Percentiles rank a stretch among this genome's conserved stretches.
Conservation (phyloP, 2,797 vertebrate genomes). For the Gymnocypris eckloni region DNA sequence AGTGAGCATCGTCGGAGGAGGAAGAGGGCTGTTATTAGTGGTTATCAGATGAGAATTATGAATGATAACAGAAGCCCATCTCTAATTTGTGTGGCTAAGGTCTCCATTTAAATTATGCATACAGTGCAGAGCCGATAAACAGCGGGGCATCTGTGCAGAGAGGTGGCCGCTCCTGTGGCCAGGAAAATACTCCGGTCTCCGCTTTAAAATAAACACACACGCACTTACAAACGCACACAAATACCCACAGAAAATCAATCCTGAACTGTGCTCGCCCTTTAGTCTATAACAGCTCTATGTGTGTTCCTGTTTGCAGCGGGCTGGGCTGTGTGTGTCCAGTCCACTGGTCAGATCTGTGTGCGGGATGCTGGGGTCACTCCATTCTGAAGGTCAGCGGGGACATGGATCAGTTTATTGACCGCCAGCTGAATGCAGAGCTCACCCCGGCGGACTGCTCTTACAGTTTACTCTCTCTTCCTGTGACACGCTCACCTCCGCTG, state of each 20-base stretch:
- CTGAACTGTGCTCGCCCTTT: conserved; percentile 57
- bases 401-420: conserved; percentile 58
- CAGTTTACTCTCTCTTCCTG: conserved; percentile 35
- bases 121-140: conserved; percentile 59
- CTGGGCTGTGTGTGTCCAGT: not conserved
- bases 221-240: conserved; percentile 55
- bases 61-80: conserved; percentile 58
- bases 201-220: conserved; percentile 35
- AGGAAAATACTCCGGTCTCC: conserved; percentile 17
- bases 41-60: conserved; percentile 61
- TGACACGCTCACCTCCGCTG: conserved; percentile 72
- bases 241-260: conserved; percentile 64
- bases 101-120: conserved; percentile 62
- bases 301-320: conserved; percentile 45
- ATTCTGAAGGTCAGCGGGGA: conserved; percentile 55
- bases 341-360: conserved; percentile 42
- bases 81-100: conserved; percentile 55
- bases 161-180: conserved; percentile 45
- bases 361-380: conserved; percentile 47
- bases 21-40: conserved; percentile 59
- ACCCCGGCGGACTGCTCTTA: conserved; percentile 40
- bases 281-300: conserved; percentile 58
- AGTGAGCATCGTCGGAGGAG: conserved; percentile 50
- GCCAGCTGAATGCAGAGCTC: conserved; percentile 52
- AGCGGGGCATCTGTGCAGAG: conserved; percentile 51